A percentile compares a stretch with the other conserved stretches of the same genome.
These are phyloP conservation scores for Norana najaformis DNA, from an alignment of 2,888 invertebrate species.

Conservation along the genomic window DNA sequence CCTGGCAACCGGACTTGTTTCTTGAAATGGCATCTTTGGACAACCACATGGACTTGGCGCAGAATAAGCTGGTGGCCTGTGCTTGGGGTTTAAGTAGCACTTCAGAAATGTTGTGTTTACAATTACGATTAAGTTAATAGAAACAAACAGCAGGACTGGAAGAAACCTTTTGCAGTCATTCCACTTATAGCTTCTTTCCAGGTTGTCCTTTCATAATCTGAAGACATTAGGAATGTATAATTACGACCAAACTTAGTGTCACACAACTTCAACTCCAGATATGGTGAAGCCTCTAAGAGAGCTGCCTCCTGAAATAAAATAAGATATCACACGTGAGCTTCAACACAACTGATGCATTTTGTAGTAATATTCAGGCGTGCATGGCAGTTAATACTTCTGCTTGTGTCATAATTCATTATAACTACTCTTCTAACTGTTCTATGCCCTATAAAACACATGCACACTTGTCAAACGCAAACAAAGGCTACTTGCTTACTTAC, in stretches of 20 bases:
- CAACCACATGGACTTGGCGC: too few species aligned
- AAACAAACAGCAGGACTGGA: neutral
- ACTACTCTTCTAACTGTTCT: neutral
- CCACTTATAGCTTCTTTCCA: conserved; percentile 91
- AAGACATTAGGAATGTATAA: conserved; percentile 83
- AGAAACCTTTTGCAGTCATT: conserved; percentile 68
- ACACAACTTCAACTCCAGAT: conserved; percentile 80
- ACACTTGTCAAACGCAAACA: neutral
- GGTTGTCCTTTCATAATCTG: conserved; percentile 88
- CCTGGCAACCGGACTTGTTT: too few species aligned
- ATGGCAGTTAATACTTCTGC: neutral
- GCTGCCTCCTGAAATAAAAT: conserved; percentile 78
- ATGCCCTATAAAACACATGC: neutral
- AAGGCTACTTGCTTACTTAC: neutral
- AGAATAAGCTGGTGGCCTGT: too few species aligned
- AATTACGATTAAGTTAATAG: too few species aligned
- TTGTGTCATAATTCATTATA: neutral
- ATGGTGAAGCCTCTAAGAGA: conserved; percentile 85
- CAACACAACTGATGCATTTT: neutral
- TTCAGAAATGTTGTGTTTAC: too few species aligned
- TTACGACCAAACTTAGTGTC: conserved; percentile 64
- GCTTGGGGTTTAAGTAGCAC: too few species aligned
- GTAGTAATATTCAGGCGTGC: too few species aligned
- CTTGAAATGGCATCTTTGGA: too few species aligned
- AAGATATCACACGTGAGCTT: neutral